Percentiles rank a stretch among this genome's conserved stretches.
Evolutionary conservation across 2,888 invertebrate genomes (phyloP).

Genomic region (Serrognathus titanus): DNA sequence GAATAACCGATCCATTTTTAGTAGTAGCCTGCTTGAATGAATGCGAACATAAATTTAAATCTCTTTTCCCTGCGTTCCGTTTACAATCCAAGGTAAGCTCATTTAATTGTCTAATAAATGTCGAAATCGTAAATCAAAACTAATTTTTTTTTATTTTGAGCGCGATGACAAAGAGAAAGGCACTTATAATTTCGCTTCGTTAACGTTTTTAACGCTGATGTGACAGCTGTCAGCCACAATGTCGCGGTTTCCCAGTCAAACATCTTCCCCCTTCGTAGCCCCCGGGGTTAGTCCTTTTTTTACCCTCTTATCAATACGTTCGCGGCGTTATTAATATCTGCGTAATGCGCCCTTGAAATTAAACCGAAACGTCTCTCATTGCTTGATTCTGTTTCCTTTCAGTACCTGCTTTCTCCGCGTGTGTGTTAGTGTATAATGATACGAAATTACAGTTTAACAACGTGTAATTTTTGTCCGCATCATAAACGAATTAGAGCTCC

Average conservation of each 20-base stretch:
- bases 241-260: constrained; percentile 49
- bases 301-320: constrained; percentile 29
- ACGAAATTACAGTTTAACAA: not conserved
- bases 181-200: constrained; percentile 43
- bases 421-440: too few species aligned
- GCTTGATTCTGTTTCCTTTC: not conserved
- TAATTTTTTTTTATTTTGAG: too few species aligned
- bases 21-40: too few species aligned
- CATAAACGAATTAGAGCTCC: constrained; percentile 1
- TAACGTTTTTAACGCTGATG: constrained; percentile 45
- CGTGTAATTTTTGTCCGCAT: not conserved
- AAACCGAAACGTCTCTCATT: not conserved
- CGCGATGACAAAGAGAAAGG: constrained; percentile 16
- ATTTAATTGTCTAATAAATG: too few species aligned
- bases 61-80: too few species aligned
- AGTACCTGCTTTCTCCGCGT: not conserved
- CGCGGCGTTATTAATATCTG: constrained; percentile 38
- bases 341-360: too few species aligned
- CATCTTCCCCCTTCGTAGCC: constrained; percentile 44
- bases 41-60: too few species aligned
- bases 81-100: too few species aligned
- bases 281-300: constrained; percentile 30
- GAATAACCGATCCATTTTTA: too few species aligned
- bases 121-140: too few species aligned
- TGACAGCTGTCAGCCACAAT: constrained; percentile 51